Evolutionary conservation across 2,113 vertebrate genomes (phyloP), one percentile per base, ranked within the genome.

Genomic region (Rhinolophus ferrumequinum): DNA sequence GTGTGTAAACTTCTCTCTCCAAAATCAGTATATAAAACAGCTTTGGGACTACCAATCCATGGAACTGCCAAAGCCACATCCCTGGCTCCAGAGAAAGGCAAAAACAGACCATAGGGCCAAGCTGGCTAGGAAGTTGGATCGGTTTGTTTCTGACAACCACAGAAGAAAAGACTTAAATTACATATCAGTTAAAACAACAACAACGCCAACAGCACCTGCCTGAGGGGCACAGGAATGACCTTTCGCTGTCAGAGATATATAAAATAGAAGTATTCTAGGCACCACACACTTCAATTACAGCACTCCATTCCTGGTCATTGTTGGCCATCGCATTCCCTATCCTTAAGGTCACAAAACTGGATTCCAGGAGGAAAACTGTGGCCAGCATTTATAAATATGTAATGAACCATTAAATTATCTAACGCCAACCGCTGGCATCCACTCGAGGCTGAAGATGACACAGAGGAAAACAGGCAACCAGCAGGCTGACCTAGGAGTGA

Each of bases 101-200:
- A 93, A 89, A 64, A 73, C 54, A 18, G 52, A 86, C 41, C 15
- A 56, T 8, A 22, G 33, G 35, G n/a, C 14, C 54, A 56, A 72
- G 5, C 4, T 58, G 35, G 16, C 77, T 54, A 62, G 44, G 38
- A 76, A 95, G 72, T 73, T 84, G 7, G 50, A 44, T 26, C 82
- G 28, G 44, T 85, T 80, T 47, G 9, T 52, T 86, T 24, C 76
- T 88, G 58, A 69, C 67, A 76, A 67, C 33, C 64, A 84, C 19
- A 19, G 28, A 54, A 33, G n/a, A 90, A 85, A 88, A 86, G 69
- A n/a, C 47, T 94, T 91, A 80, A 83, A 35, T 89, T 67, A 82
- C 1, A 47, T 47, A 70, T 24, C 28, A 80, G 44, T 85, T 82
- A 75, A 83, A 95, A 84, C 73, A 58, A 82, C n/a, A 52, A 50